Conservation (phyloP, 1,140 invertebrate genomes). For the Leptinotarsa lineolata region DNA sequence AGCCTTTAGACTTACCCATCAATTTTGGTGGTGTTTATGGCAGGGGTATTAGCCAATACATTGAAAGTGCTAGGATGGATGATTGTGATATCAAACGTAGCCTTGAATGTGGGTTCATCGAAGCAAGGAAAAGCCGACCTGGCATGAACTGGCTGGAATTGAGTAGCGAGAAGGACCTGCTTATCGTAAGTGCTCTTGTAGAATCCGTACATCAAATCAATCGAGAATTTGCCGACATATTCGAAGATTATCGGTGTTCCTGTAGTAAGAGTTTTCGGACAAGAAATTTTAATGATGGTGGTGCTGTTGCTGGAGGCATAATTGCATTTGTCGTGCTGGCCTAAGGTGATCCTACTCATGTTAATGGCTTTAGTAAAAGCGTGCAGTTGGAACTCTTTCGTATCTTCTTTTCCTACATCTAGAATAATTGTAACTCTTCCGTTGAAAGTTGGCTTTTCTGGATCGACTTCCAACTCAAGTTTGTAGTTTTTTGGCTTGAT, state of each 20-base stretch:
- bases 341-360: neutral
- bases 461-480: constrained; percentile 2
- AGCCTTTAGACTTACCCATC: neutral
- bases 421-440: constrained; percentile 1
- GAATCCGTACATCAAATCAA: constrained; percentile 32
- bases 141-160: constrained; percentile 83
- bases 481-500: constrained; percentile 14
- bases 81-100: constrained; percentile 74
- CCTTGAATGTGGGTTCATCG: constrained; percentile 86
- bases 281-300: neutral
- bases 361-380: neutral
- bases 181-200: constrained; percentile 35
- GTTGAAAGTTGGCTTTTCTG: neutral
- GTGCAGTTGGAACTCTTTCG: neutral
- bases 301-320: neutral
- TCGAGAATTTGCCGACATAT: constrained; percentile 12
- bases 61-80: constrained; percentile 3
- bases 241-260: neutral
- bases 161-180: constrained; percentile 62
- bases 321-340: neutral
- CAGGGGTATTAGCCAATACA: constrained; percentile 12
- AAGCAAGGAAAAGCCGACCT: constrained; percentile 87
- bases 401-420: neutral
- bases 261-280: neutral
- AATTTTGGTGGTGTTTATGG: neutral